Base-by-base conservation (phyloP, 1,140 invertebrate species). In the Nasonia vitripennis region DNA sequence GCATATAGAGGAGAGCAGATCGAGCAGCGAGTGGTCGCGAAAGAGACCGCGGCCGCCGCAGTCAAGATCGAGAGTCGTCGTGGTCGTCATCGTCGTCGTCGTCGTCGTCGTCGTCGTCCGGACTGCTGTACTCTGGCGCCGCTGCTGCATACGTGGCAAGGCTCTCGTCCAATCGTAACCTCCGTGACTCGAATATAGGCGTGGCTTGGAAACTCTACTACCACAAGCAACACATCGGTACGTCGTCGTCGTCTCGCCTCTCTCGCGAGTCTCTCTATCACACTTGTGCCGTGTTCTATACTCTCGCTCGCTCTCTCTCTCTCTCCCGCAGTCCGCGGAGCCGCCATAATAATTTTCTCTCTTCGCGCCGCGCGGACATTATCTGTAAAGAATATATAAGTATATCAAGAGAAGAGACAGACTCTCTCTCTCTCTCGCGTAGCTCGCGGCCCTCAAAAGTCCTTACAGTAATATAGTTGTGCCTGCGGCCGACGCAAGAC, bases 61-160 rank as follows among this genome's bases (percentile, higher is more conserved):
- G 41, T 45, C 41, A 45, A 45, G 41, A 45, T 5, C 6, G 41
- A 45, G 41, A 45, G 41, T 1, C 51, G 51, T 17, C 17, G 51
- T 55, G 17, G 51, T 55, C 17, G 17, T 62, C 74, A 6, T 10
- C 20, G 74, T 48, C 20, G 20, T 77, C 68, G 71, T 23, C 74
- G 41, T 34, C 14, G 41, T 62, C 20, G 20, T 77, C 68, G 71
- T 23, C 74, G 41, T 34, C 14, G 41, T 62, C 55, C 55, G 55
- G 55, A 62, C 27, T 27, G 27, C 27, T 27, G 55, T 62, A 62
- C 37, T 48, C 37, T 23, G 34, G 34, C 34, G 6, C n/a, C 51
- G 74, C 67, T 51, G 82, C 84, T 91, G 91, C 90, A 89, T 91
- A 91, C 91, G 91, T 91, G 91, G 91, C 91, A 91, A 55, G 48